phyloP scores from a whole-genome alignment of 1,140 invertebrate species.

The Lepidostoma basale region DNA sequence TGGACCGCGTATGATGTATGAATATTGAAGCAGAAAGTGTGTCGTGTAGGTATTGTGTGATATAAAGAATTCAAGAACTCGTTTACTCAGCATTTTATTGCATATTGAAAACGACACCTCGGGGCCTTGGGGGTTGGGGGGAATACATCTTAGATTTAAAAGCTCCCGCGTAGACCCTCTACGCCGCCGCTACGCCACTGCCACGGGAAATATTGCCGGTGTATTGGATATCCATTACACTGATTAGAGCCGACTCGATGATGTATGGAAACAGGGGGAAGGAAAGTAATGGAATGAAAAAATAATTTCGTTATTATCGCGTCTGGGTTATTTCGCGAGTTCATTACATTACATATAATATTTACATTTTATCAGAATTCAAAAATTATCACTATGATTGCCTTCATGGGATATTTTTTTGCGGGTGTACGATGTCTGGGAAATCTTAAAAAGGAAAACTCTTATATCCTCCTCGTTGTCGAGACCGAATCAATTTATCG shows the following conservation, averaged over 20 bases:
- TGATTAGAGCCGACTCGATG: conserved; percentile 55
- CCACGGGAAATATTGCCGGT: not conserved
- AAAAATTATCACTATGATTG: too few relatives aligned
- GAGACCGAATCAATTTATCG: too few relatives aligned
- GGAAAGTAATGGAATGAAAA: conserved; percentile 13
- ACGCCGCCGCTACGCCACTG: not conserved
- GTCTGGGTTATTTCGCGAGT: too few relatives aligned
- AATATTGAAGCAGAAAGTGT: not conserved
- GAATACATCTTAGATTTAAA: conserved; percentile 47
- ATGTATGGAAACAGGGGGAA: conserved; percentile 2
- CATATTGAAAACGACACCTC: conserved; percentile 48
- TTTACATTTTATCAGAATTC: too few relatives aligned
- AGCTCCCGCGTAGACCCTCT: conserved; percentile 21
- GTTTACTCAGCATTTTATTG: conserved; percentile 47
- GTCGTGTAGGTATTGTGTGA: not conserved
- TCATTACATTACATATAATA: too few relatives aligned
- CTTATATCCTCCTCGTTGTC: too few relatives aligned
- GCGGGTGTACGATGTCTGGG: too few relatives aligned
- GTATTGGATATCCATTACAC: conserved; percentile 63
- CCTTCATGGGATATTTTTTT: too few relatives aligned
- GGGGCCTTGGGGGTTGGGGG: conserved; percentile 37
- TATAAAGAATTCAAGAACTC: conserved; percentile 22
- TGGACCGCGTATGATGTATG: not conserved
- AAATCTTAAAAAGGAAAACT: too few relatives aligned
- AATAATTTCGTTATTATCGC: conserved; percentile 5